phyloP scores from a whole-genome alignment of 2,113 vertebrate species.

The Malurus elegans region DNA sequence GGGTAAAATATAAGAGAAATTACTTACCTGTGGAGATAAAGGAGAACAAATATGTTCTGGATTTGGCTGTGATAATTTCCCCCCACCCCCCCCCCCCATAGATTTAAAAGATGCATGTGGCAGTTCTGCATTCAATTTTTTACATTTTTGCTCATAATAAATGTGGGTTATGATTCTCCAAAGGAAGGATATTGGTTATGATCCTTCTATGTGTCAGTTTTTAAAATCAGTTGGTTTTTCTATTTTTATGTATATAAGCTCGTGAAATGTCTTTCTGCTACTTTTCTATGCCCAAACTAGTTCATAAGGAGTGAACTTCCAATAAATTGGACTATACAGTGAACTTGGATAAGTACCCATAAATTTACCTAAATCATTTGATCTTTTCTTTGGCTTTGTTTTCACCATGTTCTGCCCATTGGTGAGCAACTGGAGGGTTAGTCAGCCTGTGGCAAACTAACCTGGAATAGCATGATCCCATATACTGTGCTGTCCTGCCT shows the following conservation, averaged over 20 bases:
- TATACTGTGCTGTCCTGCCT: constrained; percentile 36
- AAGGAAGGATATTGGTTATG: background rate
- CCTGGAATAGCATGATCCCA: constrained; percentile 48
- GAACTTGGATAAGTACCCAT: constrained; percentile 53
- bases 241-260: background rate
- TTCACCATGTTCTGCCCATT: constrained; percentile 32
- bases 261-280: constrained; percentile 46
- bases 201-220: background rate
- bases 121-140: background rate
- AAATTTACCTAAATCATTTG: constrained; percentile 24
- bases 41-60: background rate
- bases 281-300: constrained; percentile 47
- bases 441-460: constrained; percentile 27
- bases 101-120: background rate
- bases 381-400: constrained; percentile 49
- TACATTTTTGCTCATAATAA: background rate
- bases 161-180: background rate
- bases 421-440: constrained; percentile 50
- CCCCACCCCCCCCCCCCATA: accelerated
- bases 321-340: constrained; percentile 49
- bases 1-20: background rate
- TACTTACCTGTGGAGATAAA: background rate
- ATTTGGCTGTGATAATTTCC: background rate
- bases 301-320: constrained; percentile 53
- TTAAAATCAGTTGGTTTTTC: background rate